Base-by-base conservation (phyloP, 2,888 invertebrate species). In the Colletes collaris region DNA sequence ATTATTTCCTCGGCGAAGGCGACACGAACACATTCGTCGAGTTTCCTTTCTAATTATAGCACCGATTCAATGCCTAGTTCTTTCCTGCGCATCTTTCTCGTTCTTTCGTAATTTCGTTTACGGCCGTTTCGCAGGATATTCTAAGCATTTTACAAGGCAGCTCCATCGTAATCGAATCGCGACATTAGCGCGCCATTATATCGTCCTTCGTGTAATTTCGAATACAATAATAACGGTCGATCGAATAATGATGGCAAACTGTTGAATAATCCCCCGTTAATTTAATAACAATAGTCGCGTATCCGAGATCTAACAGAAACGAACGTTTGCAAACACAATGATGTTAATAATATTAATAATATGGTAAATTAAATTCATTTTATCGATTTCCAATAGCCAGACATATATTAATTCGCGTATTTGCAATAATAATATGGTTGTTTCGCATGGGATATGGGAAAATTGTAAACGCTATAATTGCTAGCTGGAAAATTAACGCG, bases 201-300 rank as follows among this genome's bases (percentile, higher is more conserved):
- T 35, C 0, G 35, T n/a, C 3, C 40, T n/a, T 56, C 0, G 46
- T n/a, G 10, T 56, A 67, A 67, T 67, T 53, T 65, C 11, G 56
- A 56, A 56, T 56, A 46, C 46, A 37, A 35, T 6, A 35, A 35
- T 27, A 44, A 35, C 16, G 13, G 13, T 35, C 46, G 16, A 67
- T 35, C 44, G 46, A 67, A 67, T 64, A 64, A 64, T 46, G 16
- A 56, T 11, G 44, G 56, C n/a, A 19, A 66, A 44, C 56, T 67
- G 8, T 27, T 27, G 56, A 67, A 67, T 67, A 67, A 67, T 46
- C 44, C 35, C 7, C n/a, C 6, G 27, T n/a, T 56, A 67, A 56
- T 67, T 67, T 58, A 67, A 46, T 58, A 58, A 46, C 44, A 16
- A 58, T 16, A 19, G 10, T 27, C 56, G 40, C 10, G 40, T 27